These are phyloP conservation scores for Hypomesus transpacificus DNA, from an alignment of 2,113 vertebrate genomes.

Conservation along the genomic window DNA sequence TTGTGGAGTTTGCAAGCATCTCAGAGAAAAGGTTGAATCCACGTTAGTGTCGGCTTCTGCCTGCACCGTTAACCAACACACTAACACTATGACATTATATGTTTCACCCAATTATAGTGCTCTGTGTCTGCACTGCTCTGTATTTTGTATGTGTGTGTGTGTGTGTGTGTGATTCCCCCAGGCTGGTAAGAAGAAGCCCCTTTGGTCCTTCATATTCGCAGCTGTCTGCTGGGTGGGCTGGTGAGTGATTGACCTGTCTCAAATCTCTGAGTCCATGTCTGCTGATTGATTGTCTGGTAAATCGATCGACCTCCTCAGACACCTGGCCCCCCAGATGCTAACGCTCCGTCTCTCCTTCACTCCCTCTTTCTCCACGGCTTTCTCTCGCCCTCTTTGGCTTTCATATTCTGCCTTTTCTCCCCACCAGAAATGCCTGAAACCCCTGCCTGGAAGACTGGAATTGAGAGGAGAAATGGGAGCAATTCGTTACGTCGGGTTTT, in stretches of 20 bases:
- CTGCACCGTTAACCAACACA: too few species aligned
- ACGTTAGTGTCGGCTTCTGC: too few species aligned
- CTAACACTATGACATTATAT: too few species aligned
- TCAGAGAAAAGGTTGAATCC: too few species aligned
- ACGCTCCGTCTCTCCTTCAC: background rate
- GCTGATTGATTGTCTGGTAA: slow-evolving; percentile 29
- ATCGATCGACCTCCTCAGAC: slow-evolving; percentile 11
- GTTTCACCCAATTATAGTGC: too few species aligned
- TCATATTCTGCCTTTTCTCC: background rate
- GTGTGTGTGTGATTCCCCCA: background rate
- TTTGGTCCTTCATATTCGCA: background rate
- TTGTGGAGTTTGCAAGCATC: too few species aligned
- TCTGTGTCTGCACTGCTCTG: background rate
- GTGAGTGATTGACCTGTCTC: slow-evolving; percentile 21
- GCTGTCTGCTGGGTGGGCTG: slow-evolving; percentile 2
- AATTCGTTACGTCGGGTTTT: too few species aligned
- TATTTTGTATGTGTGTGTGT: background rate
- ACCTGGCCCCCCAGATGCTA: slow-evolving; percentile 11
- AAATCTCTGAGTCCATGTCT: slow-evolving; percentile 20
- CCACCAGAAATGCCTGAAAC: too few species aligned
- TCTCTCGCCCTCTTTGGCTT: background rate
- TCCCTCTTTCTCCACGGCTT: background rate
- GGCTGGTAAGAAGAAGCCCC: background rate
- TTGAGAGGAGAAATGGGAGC: too few species aligned
- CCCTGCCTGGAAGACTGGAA: too few species aligned